Evolutionary conservation across 2,113 vertebrate genomes (phyloP), one percentile per base, ranked within the genome.

Genomic region (Carassius gibelio): DNA sequence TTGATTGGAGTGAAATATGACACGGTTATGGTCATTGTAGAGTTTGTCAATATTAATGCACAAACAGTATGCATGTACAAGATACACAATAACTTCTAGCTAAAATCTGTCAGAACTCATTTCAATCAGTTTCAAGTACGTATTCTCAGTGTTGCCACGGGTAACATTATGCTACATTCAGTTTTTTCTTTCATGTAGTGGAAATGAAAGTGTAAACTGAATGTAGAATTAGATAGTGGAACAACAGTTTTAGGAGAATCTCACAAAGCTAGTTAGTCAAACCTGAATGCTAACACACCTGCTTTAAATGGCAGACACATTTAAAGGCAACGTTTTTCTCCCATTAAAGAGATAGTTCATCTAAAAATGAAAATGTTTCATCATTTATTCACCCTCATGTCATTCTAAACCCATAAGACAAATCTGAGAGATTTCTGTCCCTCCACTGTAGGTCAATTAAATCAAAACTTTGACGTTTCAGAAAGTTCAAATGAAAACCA

Each of bases 251-350:
- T 9, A 45, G 10, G 2, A 66, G 26, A 66, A 66, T 30, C 23
- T 66, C 13, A 0, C 23, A 66, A 66, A 15, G 26, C 5, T 30
- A 66, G 13, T 34, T 34, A 3, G 30, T 68, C 34, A 17, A 68
- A 55, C 23, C 48, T 52, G 14, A 52, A 75, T 55, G 8, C 14
- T 17, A 50, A 26, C 38, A 77, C 30, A 36, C 30, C 15, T 77
- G 26, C 26, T 57, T 57, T 57, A 21, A 17, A 57, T 77, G 26
- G 75, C 50, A 77, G 50, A 77, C 30, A 77, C 30, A 77, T 77
- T 52, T 76, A 30, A 76, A 76, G 48, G 48, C 11, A 76, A 52
- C 23, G 10, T 15, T 55, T 9, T 23, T 23, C 11, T 57, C 4
- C 30, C 66, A 13, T 69, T 19, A 36, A 36, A 36, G 66, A 26